These are phyloP conservation scores for Drosophila insularis DNA, from an alignment of 1,140 invertebrate species.

Conservation along the genomic window DNA sequence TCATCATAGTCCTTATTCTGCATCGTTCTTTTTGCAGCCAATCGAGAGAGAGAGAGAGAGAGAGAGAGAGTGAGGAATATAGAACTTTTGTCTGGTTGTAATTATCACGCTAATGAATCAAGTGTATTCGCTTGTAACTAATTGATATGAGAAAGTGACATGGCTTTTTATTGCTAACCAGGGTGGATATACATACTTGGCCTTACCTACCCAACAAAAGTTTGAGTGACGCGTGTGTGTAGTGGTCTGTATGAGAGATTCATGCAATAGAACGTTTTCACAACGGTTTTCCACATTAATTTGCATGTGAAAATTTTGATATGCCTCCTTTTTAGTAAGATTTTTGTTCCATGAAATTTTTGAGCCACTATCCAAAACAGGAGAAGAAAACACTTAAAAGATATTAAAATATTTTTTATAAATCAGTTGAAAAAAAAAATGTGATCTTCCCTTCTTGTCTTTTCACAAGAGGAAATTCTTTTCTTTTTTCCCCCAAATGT, in stretches of 20 bases:
- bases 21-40: conserved; percentile 32
- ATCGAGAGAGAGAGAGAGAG: neutral
- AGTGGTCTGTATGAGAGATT: conserved; percentile 13
- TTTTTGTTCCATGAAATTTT: neutral
- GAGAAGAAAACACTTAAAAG: no score
- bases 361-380: no score
- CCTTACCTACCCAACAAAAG: conserved; percentile 8
- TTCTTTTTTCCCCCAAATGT: no score
- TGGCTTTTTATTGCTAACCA: conserved; percentile 42
- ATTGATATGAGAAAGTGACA: conserved; percentile 76
- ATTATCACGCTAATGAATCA: conserved; percentile 80
- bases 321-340: no score
- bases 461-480: no score
- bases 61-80: neutral
- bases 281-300: conserved; percentile 24
- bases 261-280: neutral
- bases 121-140: conserved; percentile 76
- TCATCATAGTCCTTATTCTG: conserved; percentile 29
- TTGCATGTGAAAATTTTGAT: conserved; percentile 55
- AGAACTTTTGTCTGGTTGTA: conserved; percentile 48
- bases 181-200: conserved; percentile 25
- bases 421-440: no score
- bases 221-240: conserved; percentile 26
- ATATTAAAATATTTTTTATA: no score
- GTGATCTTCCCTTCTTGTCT: no score